Percentiles rank a stretch among this genome's conserved stretches.
Evolutionary conservation across 2,888 invertebrate species (phyloP).

Genomic region (Labia minor): DNA sequence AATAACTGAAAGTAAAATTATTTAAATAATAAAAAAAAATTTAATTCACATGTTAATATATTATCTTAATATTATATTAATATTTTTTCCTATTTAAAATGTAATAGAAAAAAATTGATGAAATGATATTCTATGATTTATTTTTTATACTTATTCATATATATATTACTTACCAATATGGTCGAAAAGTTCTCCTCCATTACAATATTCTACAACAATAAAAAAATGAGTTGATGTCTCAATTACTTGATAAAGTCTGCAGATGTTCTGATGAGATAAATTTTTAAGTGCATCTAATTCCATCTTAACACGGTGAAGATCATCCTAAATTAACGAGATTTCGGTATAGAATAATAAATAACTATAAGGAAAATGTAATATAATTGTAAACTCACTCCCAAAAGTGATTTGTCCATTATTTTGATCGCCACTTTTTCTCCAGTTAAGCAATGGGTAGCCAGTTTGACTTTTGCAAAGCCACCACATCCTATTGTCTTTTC

Average conservation of each 20-base stretch:
- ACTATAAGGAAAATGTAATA: neutral
- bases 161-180: conserved; percentile 59
- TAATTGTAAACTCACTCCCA: conserved; percentile 46
- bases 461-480: conserved; percentile 72
- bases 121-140: no score
- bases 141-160: no score
- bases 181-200: conserved; percentile 74
- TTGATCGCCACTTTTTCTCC: conserved; percentile 74
- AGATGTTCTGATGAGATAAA: conserved; percentile 60
- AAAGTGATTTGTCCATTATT: conserved; percentile 62
- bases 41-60: no score
- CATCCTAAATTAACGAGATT: no score
- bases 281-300: conserved; percentile 64
- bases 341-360: conserved; percentile 22
- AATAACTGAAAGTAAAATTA: no score
- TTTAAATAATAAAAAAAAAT: no score
- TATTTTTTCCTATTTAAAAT: no score
- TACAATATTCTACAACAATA: conserved; percentile 71
- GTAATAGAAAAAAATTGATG: no score
- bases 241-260: conserved; percentile 65
- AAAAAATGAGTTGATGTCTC: conserved; percentile 64
- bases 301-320: conserved; percentile 56
- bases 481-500: conserved; percentile 62
- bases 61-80: no score
- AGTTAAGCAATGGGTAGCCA: conserved; percentile 64